Percentiles rank a stretch among this genome's conserved stretches.
Conservation (phyloP, 2,113 vertebrate genomes). For the Alosa alosa region DNA sequence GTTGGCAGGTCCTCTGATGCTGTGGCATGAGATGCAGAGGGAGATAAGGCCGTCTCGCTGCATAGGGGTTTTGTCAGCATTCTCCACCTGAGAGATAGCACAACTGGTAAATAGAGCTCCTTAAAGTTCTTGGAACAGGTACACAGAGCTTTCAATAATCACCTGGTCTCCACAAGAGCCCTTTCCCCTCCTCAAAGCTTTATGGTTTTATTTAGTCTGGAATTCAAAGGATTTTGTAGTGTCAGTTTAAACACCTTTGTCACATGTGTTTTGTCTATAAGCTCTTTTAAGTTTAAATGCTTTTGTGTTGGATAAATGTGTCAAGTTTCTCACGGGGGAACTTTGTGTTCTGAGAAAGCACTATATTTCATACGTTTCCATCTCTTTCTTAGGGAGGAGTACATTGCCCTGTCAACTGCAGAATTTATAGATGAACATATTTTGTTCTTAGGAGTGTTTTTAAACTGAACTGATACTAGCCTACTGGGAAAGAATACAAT, state of each 20-base stretch:
- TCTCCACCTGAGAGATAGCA: background rate
- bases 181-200: background rate
- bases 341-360: constrained; percentile 5
- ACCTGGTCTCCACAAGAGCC: background rate
- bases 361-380: background rate
- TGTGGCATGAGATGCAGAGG: background rate
- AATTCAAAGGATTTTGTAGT: background rate
- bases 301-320: background rate
- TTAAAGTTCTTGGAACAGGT: constrained; percentile 1
- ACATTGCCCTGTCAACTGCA: background rate
- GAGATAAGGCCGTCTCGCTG: background rate
- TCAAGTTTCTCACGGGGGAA: background rate
- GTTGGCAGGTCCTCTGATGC: background rate
- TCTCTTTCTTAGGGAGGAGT: background rate
- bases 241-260: background rate
- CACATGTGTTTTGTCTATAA: background rate
- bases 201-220: constrained; percentile 2
- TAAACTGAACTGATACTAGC: background rate
- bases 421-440: background rate
- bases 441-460: background rate
- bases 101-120: background rate
- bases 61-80: constrained; percentile 15
- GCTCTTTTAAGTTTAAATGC: background rate
- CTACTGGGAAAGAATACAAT: background rate
- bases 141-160: background rate